Evolutionary conservation across 2,888 invertebrate genomes (phyloP), one percentile per base, ranked within the genome.

Genomic region (Myathropa florea): DNA sequence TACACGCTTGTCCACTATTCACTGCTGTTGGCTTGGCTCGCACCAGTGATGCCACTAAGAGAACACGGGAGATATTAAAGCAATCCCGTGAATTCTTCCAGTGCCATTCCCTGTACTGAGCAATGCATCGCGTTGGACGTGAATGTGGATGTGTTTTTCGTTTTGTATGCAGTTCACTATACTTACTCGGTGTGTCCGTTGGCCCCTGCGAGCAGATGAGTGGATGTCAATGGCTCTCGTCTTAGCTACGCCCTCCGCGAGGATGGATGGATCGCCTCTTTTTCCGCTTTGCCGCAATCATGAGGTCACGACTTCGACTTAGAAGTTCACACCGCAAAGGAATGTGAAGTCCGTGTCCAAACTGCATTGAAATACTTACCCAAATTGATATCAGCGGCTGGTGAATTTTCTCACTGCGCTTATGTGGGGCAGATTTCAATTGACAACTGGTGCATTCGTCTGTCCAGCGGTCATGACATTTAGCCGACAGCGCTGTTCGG

Each of bases 31-130:
- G 65, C 79, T 88, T 3, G 75, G 73, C 92, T 90, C 90, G 91
- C 93, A 93, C 92, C 91, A 93, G 93, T 92, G 92, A 93, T 93
- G 93, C 93, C 93, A 93, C 93, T 92, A 93, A 93, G 92, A 93
- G 93, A 93, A 92, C 93, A 93, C 93, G 93, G 93, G 93, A 90
- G 89, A 90, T 89, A 90, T 92, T 91, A 93, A 90, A 91, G 88
- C 86, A 89, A 92, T 93, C 94, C 94, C 94, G 94, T 94, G 94
- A 94, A 94, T 94, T 94, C 94, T 94, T 94, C 94, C 94, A 94
- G 94, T 94, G 94, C 94, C 94, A 94, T 94, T 94, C 93, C 94
- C 94, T 94, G 94, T 92, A 92, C 90, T 87, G 90, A 90, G 91
- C 89, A 76, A 70, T 63, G 64, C 61, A 26, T 57, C 14, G 24